Conservation (phyloP, 2,113 vertebrate species). For the Cheilinus undulatus region DNA sequence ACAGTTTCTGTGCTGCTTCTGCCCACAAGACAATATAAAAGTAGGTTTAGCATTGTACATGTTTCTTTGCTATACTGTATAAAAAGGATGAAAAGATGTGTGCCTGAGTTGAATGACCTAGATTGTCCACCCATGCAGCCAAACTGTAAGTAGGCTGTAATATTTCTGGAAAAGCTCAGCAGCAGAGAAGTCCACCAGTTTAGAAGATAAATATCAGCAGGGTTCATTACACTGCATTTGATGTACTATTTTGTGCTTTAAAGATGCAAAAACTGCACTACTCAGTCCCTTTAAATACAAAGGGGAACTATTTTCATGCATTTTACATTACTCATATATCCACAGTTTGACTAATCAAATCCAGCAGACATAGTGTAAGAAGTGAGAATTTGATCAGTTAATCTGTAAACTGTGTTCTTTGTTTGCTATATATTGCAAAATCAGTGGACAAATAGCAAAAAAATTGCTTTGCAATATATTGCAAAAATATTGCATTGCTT, state of each 20-base stretch:
- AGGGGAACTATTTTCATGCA: no score
- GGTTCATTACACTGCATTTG: neutral
- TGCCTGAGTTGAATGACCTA: conserved; percentile 33
- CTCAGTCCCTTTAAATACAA: no score
- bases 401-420: no score
- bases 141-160: conserved; percentile 39
- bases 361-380: no score
- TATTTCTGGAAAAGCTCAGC: conserved; percentile 37
- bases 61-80: neutral
- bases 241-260: neutral
- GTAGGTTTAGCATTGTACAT: neutral
- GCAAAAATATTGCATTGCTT: no score
- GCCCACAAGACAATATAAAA: neutral
- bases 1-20: neutral
- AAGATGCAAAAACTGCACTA: no score
- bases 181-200: conserved; percentile 1
- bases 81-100: neutral
- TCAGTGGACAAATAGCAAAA: no score
- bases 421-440: no score
- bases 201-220: conserved; percentile 1
- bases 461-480: no score
- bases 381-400: no score
- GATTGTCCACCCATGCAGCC: conserved; percentile 44
- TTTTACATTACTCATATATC: no score
- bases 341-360: no score